phyloP scores from a whole-genome alignment of 2,888 invertebrate species.

The Bombylius major region DNA sequence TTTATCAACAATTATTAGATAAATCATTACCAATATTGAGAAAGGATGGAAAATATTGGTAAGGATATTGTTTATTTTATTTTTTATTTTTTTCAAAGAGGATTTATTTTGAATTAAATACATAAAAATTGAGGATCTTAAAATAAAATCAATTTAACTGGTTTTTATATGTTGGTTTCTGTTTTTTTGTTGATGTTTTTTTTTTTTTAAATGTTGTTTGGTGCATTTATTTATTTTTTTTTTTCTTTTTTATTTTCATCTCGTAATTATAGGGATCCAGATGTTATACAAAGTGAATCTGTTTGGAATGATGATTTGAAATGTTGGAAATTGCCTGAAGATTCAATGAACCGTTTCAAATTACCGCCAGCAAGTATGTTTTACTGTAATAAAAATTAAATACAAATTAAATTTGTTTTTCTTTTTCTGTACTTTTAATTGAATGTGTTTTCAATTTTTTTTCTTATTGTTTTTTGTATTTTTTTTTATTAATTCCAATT shows the following conservation, averaged over 20 bases:
- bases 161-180: no score
- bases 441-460: no score
- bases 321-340: slow-evolving; percentile 57
- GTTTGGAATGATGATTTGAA: slow-evolving; percentile 64
- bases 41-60: slow-evolving; percentile 62
- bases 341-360: slow-evolving; percentile 49
- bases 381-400: background rate
- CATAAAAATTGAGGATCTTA: background rate
- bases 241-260: background rate
- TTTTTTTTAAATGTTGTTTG: background rate
- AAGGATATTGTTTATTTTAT: slow-evolving; percentile 13
- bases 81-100: no score
- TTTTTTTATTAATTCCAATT: no score
- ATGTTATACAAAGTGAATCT: slow-evolving; percentile 52
- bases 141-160: background rate
- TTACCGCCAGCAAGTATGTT: slow-evolving; percentile 50
- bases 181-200: background rate
- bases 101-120: background rate
- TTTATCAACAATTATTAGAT: slow-evolving; percentile 50
- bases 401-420: no score
- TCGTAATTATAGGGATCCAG: slow-evolving; percentile 44
- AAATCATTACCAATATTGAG: slow-evolving; percentile 55
- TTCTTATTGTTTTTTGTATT: no score
- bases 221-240: no score
- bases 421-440: no score